Base-by-base conservation (phyloP, 1,140 invertebrate genomes). In the Centruroides vittatus region DNA sequence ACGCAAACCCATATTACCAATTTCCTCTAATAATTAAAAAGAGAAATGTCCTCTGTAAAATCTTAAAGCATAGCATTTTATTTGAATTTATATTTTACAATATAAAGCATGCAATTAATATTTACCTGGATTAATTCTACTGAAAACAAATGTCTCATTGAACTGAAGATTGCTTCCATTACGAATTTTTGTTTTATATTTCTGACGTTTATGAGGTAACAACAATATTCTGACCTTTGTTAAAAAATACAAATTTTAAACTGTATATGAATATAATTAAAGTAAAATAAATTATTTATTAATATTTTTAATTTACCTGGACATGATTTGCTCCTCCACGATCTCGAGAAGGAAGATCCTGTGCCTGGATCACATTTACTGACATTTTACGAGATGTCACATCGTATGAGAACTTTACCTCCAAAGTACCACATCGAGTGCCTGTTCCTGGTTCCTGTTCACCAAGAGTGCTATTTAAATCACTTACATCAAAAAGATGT, bases 101-200 rank as follows among this genome's bases (percentile, higher is more conserved):
- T 23, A 23, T 23, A 23, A 23, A 23, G 23, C 23, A 23, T 23
- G 23, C 1, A 23, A 23, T 23, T 41, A 53, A 53, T 23, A 23
- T 53, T 70, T 73, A 86, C 85, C 85, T 75, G 88, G 88, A 76
- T 89, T 91, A 49, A 94, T 89, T 71, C 91, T 85, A 72, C 84
- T 88, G 63, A 96, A 82, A 49, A 91, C 78, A 73, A 95, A 93
- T 67, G 86, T 91, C 72, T 95, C 92, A 81, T 93, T 86, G 70
- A 89, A 94, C 69, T 90, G 85, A 3, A 91, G 90, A 70, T 86
- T 89, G 67, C 89, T 85, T 3, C 89, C 89, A 35, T 67, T 67
- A 62, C 86, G 82, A 59, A 89, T 82, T 74, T 94, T 95, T 5
- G 90, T 94, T 75, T 94, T 94, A 72, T 88, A 87, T 67, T 92